Conservation (phyloP, 2,797 vertebrate species). For the Poecilia picta region DNA sequence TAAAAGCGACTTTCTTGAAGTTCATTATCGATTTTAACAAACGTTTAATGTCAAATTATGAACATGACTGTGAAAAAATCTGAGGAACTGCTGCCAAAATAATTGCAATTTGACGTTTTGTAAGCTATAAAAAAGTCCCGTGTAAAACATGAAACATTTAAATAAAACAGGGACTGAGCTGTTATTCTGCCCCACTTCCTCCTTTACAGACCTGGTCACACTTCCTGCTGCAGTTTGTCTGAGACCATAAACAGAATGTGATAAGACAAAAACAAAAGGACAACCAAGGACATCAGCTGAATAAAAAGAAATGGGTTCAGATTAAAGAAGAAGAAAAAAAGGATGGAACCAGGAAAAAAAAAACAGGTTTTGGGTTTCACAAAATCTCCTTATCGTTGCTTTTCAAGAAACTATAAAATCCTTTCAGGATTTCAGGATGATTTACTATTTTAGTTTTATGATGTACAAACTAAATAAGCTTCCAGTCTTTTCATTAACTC, state of each 20-base stretch:
- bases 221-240: conserved; percentile 41
- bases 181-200: conserved; percentile 21
- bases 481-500: neutral
- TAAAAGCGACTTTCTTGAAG: neutral
- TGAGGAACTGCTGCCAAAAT: neutral
- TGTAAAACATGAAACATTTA: neutral
- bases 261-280: conserved; percentile 7
- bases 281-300: neutral
- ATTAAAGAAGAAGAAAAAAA: neutral
- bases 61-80: neutral
- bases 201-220: conserved; percentile 25
- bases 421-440: neutral
- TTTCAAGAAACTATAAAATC: neutral
- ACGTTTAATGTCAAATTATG: neutral
- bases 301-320: neutral
- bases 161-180: conserved; percentile 3
- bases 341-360: neutral
- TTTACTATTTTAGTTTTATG: neutral
- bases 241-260: neutral
- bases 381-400: neutral
- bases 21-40: neutral
- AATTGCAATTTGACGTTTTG: neutral
- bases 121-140: too few species aligned
- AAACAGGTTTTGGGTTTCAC: neutral
- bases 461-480: neutral